Percentiles rank a stretch among this genome's conserved stretches.
phyloP scores from a whole-genome alignment of 2,797 vertebrate genomes.

The Myiotriccus ornatus region DNA sequence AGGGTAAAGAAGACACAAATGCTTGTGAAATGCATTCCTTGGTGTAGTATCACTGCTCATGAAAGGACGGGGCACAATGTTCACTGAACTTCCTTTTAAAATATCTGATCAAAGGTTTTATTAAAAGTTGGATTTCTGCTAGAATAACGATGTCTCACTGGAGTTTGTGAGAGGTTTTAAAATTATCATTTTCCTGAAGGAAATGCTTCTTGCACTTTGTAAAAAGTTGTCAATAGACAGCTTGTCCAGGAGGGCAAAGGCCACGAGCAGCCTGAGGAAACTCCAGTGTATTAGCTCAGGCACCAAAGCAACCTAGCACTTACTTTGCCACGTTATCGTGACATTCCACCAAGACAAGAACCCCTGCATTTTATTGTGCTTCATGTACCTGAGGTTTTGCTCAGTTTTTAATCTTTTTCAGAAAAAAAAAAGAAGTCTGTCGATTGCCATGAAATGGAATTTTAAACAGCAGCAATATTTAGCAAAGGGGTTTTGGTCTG shows the following conservation, averaged over 20 bases:
- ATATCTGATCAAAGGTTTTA: background rate
- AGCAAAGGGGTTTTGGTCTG: background rate
- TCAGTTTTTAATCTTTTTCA: background rate
- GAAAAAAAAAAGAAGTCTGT: no score
- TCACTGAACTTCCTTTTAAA: background rate
- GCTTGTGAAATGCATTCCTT: background rate
- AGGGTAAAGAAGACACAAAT: background rate
- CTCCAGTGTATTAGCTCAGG: background rate
- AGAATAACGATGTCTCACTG: background rate
- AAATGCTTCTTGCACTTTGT: background rate
- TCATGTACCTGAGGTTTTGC: background rate
- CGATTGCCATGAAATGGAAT: background rate
- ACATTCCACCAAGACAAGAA: background rate
- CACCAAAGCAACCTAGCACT: background rate
- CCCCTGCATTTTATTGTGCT: background rate
- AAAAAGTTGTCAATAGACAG: background rate
- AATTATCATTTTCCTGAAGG: background rate
- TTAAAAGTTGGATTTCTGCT: background rate
- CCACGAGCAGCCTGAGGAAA: background rate
- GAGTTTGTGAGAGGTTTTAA: background rate
- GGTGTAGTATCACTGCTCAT: background rate
- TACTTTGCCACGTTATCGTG: rapidly evolving
- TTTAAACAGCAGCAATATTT: background rate
- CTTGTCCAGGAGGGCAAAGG: background rate
- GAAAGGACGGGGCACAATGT: background rate